Evolutionary conservation across 1,140 invertebrate species (phyloP), one percentile per base, ranked within the genome.

Genomic region (Zophobas morio): DNA sequence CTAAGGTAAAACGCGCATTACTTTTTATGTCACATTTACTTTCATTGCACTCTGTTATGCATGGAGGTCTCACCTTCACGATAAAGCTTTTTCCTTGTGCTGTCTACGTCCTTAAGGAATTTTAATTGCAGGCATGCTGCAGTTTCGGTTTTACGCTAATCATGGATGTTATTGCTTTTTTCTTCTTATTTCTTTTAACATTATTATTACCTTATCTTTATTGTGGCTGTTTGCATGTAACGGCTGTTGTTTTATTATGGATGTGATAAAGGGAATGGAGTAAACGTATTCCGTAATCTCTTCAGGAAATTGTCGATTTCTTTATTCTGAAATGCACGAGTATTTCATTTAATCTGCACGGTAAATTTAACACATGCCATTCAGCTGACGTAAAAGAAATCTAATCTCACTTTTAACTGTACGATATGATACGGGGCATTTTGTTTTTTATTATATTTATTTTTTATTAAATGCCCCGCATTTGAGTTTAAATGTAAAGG

Each of bases 11-110:
- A 8, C 42, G 3, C 3, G 3, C 49, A 66, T 66, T 66, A 66
- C 60, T 66, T 66, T 66, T 66, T 66, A 66, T 66, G 39, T 46
- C 39, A 66, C 60, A 66, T 66, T 66, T 66, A 66, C 60, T 66
- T 66, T 66, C 60, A 66, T 66, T 66, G 60, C 60, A 66, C n/a
- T 66, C 39, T 34, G 34, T 57, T 57, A 66, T 66, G 60, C 60
- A 66, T 36, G 33, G 56, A 33, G 56, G 56, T 39, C 36, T 39
- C 34, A 1, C 39, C n/a, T 42, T 20, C 20, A 5, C 2, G 39
- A 5, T 20, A 42, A 66, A 66, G 32, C 42, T 40, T 46, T 39
- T 66, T 40, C 8, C 1, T 33, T 8, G 37, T 40, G 6, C 2
- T 33, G 33, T 34, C 40, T 39, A 42, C 32, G 37, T 34, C 60